Conservation (phyloP, 1,140 invertebrate species). For the Metaphire vulgaris region DNA sequence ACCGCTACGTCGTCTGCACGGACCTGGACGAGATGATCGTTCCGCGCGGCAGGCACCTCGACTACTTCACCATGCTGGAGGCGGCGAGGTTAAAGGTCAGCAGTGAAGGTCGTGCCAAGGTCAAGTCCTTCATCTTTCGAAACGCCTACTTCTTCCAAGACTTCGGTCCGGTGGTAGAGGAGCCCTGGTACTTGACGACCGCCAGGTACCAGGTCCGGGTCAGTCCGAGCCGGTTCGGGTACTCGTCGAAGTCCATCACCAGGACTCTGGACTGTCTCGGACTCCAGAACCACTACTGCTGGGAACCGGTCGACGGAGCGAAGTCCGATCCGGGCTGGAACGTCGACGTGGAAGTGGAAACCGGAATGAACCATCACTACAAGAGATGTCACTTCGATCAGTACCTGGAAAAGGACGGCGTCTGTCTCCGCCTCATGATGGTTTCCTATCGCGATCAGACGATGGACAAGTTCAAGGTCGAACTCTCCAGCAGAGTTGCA, state of each 20-base stretch:
- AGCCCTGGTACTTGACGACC: not conserved
- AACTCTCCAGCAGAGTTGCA: conserved; percentile 1
- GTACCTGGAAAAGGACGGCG: not conserved
- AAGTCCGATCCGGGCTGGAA: not conserved
- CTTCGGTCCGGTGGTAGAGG: not conserved
- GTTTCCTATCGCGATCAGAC: not conserved
- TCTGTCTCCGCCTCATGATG: conserved; percentile 1
- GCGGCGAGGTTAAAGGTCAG: not conserved
- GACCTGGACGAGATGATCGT: conserved; percentile 86
- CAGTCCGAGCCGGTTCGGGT: conserved; percentile 6
- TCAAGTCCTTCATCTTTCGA: no score
- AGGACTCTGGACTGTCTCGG: conserved; percentile 6
- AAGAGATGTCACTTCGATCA: conserved; percentile 26
- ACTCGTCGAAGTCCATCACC: conserved; percentile 12
- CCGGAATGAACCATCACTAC: conserved; percentile 20
- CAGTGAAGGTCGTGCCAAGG: not conserved
- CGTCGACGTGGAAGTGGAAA: not conserved
- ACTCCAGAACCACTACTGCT: conserved; percentile 24
- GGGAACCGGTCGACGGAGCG: not conserved
- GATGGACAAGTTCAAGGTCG: not conserved
- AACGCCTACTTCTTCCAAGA: no score
- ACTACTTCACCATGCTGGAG: conserved; percentile 13
- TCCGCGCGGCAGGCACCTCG: conserved; percentile 52
- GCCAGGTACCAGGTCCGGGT: no score
- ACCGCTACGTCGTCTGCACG: conserved; percentile 74